Evolutionary conservation across 64 coral and sea anemone genomes (phyloP).

Genomic region (Dendronephthya gigantea): DNA sequence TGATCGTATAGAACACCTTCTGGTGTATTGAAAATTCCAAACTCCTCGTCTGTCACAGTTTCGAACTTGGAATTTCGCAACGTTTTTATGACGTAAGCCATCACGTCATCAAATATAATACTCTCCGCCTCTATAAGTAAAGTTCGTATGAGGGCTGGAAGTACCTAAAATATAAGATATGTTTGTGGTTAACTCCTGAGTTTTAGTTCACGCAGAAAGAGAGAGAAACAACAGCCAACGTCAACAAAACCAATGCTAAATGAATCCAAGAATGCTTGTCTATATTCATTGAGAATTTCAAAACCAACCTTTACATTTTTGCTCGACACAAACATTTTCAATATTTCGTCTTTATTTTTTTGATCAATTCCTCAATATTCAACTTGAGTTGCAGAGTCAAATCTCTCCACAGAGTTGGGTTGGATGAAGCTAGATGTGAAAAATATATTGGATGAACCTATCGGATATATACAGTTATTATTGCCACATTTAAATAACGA

Average conservation of each 20-base stretch:
- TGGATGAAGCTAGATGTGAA: background rate
- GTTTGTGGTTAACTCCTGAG: too few species aligned
- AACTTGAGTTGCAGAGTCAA: background rate
- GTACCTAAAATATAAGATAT: background rate
- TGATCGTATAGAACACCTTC: conserved; percentile 46
- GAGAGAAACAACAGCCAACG: too few species aligned
- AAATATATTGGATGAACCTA: background rate
- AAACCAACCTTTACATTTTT: background rate
- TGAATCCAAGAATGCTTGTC: too few species aligned
- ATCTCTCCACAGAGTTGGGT: background rate
- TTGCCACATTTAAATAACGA: too few species aligned
- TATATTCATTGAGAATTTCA: too few species aligned
- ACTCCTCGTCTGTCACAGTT: conserved; percentile 37
- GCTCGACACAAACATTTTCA: background rate
- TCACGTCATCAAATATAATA: conserved; percentile 23
- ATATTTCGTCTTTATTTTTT: background rate
- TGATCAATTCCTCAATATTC: background rate
- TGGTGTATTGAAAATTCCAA: conserved; percentile 42
- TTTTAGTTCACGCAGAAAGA: too few species aligned
- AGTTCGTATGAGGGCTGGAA: conserved; percentile 23
- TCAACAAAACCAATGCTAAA: too few species aligned
- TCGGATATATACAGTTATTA: too few species aligned
- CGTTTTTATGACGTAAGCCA: conserved; percentile 15
- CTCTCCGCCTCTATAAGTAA: conserved; percentile 29
- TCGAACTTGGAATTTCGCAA: conserved; percentile 17